phyloP scores from a whole-genome alignment of 2,797 vertebrate species.

The Chlorospingus flavigularis region DNA sequence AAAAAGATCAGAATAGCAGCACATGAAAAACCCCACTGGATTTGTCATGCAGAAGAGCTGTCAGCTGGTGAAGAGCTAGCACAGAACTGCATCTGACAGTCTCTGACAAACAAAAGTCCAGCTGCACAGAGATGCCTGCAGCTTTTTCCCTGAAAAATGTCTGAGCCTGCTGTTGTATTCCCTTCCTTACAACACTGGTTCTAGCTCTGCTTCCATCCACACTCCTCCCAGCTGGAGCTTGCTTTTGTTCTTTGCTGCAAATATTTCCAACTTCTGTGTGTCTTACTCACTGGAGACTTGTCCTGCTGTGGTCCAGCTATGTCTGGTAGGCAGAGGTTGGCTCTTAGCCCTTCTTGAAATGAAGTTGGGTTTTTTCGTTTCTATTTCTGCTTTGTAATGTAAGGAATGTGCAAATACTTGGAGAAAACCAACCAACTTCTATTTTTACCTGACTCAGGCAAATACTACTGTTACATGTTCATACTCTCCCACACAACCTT shows the following conservation, averaged over 20 bases:
- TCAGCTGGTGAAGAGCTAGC: neutral
- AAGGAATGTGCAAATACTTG: conserved; percentile 46
- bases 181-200: neutral
- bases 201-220: neutral
- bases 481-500: neutral
- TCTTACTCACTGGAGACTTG: neutral
- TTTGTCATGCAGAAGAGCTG: neutral
- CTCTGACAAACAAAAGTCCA: neutral
- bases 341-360: neutral
- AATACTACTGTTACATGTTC: neutral
- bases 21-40: neutral
- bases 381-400: conserved; percentile 34
- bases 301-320: neutral
- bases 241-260: neutral
- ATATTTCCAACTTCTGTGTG: neutral
- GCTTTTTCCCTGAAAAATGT: neutral
- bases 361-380: neutral
- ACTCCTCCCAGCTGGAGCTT: neutral
- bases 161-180: neutral
- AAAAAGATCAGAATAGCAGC: neutral
- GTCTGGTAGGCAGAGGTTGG: conserved; percentile 22
- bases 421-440: conserved; percentile 43
- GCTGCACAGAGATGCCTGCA: conserved; percentile 11
- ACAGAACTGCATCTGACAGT: neutral
- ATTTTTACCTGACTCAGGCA: conserved; percentile 26